Evolutionary conservation across 1,140 invertebrate species (phyloP).

Genomic region (Aphelinus certus): DNA sequence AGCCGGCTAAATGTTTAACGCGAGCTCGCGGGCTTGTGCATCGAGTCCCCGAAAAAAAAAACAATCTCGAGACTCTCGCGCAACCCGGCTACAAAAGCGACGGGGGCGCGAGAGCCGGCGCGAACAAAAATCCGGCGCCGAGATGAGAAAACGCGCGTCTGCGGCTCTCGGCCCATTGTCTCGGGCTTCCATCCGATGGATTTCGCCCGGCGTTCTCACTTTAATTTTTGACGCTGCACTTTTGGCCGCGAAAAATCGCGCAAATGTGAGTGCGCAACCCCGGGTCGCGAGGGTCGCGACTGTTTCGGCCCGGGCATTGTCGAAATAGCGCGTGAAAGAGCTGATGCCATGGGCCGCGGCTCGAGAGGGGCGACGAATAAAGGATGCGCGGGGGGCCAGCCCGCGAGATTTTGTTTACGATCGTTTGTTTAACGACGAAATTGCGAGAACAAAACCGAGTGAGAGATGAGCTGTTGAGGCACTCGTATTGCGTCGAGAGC

Average conservation of each 20-base stretch:
- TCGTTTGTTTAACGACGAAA: conserved; percentile 36
- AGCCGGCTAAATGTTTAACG: conserved; percentile 65
- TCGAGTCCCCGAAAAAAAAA: no score
- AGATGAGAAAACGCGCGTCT: conserved; percentile 53
- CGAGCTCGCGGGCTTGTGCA: conserved; percentile 40
- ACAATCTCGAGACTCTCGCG: no score
- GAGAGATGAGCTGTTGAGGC: not conserved
- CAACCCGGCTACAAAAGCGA: not conserved
- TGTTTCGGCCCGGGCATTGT: not conserved
- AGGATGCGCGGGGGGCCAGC: not conserved
- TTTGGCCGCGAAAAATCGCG: conserved; percentile 22
- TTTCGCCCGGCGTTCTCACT: conserved; percentile 43
- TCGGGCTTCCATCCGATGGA: conserved; percentile 57
- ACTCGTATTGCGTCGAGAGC: not conserved
- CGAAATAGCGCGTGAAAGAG: not conserved
- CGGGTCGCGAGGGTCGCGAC: not conserved
- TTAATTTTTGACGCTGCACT: conserved; percentile 42
- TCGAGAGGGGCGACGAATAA: not conserved
- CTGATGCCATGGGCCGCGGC: no score
- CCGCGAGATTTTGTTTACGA: conserved; percentile 35
- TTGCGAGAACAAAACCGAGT: conserved; percentile 23
- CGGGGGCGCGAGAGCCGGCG: not conserved
- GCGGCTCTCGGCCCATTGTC: conserved; percentile 54
- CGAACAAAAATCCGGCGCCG: not conserved
- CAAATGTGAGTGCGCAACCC: no score